Percentiles rank a stretch among this genome's conserved stretches.
Conservation (phyloP, 1,140 invertebrate genomes). For the Bombus difficillimus region DNA sequence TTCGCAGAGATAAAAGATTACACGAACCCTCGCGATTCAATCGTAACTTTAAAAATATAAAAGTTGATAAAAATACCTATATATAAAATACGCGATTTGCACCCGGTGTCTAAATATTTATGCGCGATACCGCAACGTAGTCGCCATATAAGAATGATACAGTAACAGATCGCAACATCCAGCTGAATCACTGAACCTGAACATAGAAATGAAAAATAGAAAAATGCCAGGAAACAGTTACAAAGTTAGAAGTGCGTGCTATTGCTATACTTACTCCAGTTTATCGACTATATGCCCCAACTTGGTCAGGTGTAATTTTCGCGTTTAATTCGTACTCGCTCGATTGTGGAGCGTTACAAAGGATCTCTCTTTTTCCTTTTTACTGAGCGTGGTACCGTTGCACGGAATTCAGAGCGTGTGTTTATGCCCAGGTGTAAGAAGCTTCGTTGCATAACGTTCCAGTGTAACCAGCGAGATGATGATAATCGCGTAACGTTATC, state of each 20-base stretch:
- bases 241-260: background rate
- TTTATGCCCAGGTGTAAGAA: slow-evolving; percentile 1
- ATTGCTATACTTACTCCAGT: background rate
- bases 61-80: too few species aligned
- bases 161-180: too few species aligned
- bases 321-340: background rate
- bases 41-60: too few species aligned
- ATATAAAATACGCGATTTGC: too few species aligned
- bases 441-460: slow-evolving; percentile 3
- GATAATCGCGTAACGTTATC: background rate
- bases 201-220: background rate
- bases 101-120: too few species aligned
- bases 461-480: background rate
- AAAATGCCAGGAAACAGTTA: background rate
- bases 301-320: background rate
- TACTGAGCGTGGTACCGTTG: background rate
- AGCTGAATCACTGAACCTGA: too few species aligned
- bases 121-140: too few species aligned
- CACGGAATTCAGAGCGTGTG: background rate
- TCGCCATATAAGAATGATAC: too few species aligned
- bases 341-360: background rate
- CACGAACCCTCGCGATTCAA: too few species aligned
- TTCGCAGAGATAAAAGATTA: too few species aligned
- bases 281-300: background rate
- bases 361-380: background rate